These are phyloP conservation scores for Ceryle rudis DNA, from an alignment of 2,797 vertebrate genomes.

Conservation along the genomic window DNA sequence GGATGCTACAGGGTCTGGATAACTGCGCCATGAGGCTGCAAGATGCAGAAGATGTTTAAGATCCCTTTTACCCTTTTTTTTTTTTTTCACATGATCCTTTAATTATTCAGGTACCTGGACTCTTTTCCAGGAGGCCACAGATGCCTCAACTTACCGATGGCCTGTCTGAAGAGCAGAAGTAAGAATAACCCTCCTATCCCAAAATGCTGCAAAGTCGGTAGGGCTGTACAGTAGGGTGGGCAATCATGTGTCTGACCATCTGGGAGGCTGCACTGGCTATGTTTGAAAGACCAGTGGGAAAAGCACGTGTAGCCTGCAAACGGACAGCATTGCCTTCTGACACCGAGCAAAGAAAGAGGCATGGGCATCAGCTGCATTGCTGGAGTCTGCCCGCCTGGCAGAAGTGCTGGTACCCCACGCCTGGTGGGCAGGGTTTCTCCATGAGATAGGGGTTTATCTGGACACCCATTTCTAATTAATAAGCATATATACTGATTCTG, in stretches of 20 bases:
- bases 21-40: neutral
- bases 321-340: neutral
- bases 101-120: neutral
- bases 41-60: neutral
- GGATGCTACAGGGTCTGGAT: too few relatives aligned
- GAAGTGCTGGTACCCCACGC: neutral
- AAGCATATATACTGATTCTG: neutral
- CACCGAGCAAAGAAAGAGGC: too few relatives aligned
- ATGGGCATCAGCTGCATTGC: fast-evolving
- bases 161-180: neutral
- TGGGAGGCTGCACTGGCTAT: too few relatives aligned
- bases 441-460: neutral
- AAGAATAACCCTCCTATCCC: neutral
- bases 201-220: neutral
- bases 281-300: neutral
- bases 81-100: too few relatives aligned
- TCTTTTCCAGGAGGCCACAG: neutral
- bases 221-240: neutral
- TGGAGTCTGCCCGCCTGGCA: fast-evolving
- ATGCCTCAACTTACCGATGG: too few relatives aligned
- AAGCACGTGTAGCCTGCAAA: neutral
- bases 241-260: fast-evolving
- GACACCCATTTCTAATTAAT: neutral
- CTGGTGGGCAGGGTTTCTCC: fast-evolving
- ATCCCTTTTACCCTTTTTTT: neutral